Percentiles rank a stretch among this genome's conserved stretches.
Evolutionary conservation across 92 coral and sea anemone genomes (phyloP).

Genomic region (Virgularia gustaviana): DNA sequence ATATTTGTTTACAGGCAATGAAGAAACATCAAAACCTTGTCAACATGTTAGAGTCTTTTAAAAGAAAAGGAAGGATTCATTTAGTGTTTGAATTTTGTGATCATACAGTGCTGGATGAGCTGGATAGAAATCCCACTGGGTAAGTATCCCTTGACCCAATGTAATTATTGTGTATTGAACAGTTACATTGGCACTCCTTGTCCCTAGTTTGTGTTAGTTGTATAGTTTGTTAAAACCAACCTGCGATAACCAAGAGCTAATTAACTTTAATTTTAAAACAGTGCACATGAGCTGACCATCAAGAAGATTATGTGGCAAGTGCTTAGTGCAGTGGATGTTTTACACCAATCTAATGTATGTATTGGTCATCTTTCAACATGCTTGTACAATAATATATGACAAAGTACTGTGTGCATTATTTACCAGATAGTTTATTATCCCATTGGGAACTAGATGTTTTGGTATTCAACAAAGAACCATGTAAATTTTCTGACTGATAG

Average conservation of each 20-base stretch:
- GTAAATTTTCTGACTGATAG: background rate
- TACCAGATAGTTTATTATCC: no score
- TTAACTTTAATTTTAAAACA: no score
- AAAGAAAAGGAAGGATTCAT: conserved; percentile 84
- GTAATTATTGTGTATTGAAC: background rate
- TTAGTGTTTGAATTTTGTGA: conserved; percentile 98
- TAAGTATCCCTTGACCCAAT: conserved; percentile 18
- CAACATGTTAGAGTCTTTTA: conserved; percentile 77
- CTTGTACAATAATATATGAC: background rate
- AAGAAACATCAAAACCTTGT: conserved; percentile 85
- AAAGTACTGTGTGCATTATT: background rate
- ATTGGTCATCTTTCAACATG: background rate
- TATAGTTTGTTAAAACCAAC: no score
- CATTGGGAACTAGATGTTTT: no score
- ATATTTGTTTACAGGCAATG: no score
- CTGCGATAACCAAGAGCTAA: no score
- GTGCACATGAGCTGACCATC: conserved; percentile 60
- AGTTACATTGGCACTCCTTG: background rate
- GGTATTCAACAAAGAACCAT: no score
- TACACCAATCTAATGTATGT: conserved; percentile 74
- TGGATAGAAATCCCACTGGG: conserved; percentile 92
- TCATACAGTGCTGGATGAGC: conserved; percentile 83
- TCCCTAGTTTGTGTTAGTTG: no score
- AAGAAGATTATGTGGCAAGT: conserved; percentile 72
- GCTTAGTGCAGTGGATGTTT: conserved; percentile 71